phyloP scores from a whole-genome alignment of 1,140 invertebrate species.

The Eubasilissa regina region DNA sequence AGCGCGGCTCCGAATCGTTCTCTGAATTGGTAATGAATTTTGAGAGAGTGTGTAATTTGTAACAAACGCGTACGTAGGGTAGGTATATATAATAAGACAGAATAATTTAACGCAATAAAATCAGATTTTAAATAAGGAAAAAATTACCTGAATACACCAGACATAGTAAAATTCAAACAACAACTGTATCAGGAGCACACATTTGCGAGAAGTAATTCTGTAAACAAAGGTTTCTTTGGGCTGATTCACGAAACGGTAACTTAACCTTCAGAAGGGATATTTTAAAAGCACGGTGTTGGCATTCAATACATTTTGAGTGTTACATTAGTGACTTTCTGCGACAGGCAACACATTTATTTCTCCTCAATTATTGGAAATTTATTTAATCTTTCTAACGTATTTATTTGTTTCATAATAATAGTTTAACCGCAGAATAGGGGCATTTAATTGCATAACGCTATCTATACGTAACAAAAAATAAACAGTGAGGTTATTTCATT shows the following conservation, averaged over 20 bases:
- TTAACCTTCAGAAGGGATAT: constrained; percentile 2
- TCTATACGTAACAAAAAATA: too few relatives aligned
- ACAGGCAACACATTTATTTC: too few relatives aligned
- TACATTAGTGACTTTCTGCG: too few relatives aligned
- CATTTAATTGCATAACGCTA: too few relatives aligned
- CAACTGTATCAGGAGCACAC: constrained; percentile 59
- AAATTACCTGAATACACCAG: neutral
- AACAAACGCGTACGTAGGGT: constrained; percentile 2
- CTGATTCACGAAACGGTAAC: neutral
- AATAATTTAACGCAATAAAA: neutral
- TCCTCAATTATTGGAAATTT: too few relatives aligned
- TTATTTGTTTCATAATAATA: too few relatives aligned
- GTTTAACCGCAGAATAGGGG: too few relatives aligned
- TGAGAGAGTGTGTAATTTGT: neutral
- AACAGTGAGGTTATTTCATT: too few relatives aligned
- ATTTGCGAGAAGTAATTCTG: constrained; percentile 51
- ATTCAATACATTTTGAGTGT: too few relatives aligned
- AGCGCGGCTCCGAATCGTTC: constrained; percentile 38
- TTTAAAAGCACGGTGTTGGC: too few relatives aligned
- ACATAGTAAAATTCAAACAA: constrained; percentile 54
- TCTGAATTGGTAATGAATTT: constrained; percentile 38
- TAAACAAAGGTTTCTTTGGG: constrained; percentile 51
- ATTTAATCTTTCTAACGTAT: too few relatives aligned
- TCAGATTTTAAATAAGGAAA: neutral
- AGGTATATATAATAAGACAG: neutral